Evolutionary conservation across 2,113 vertebrate species (phyloP), one percentile per base, ranked within the genome.

Genomic region (Stigmatopora nigra): DNA sequence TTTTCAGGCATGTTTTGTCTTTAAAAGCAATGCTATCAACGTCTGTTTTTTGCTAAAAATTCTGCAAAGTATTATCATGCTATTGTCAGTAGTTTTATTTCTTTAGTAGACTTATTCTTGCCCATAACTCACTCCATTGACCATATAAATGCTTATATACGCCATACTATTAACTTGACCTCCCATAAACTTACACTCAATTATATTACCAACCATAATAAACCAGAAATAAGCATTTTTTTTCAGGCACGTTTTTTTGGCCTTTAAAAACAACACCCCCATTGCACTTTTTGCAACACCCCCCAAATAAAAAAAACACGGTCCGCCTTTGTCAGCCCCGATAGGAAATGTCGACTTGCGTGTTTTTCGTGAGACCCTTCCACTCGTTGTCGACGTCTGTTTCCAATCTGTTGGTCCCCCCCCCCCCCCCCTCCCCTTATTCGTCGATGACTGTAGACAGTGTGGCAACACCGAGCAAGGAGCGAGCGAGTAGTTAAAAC

Each of bases 391-490:
- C 44, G 10, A 56, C 57, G 70, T 82, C 78, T 85, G 83, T 71
- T 85, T 88, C 78, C 44, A 81, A 84, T 88, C 76, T 69, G 65
- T 47, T 70, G 76, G 63, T 61, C 67, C 64, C 74, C 65, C 81
- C 76, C 61, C 25, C 25, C 25, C 25, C 25, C 65, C 81, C 76
- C 61, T 68, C 25, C 65, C 81, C 76, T 59, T 68, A 13, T 22
- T 31, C 22, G 68, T 67, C 70, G 72, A 67, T 86, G 79, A 74
- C 67, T 72, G 75, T 76, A 86, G 72, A 80, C 75, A 75, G 53
- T 75, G 75, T 78, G 81, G 84, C 76, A 85, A 84, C 78, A 70
- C 79, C 70, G 80, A 80, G 63, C 69, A 58, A 77, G 60, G 75
- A 77, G 74, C 81, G 82, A 82, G 76, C 73, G 47, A 84, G 72